phyloP scores from a whole-genome alignment of 2,113 vertebrate genomes.

The Glaucomys volans region DNA sequence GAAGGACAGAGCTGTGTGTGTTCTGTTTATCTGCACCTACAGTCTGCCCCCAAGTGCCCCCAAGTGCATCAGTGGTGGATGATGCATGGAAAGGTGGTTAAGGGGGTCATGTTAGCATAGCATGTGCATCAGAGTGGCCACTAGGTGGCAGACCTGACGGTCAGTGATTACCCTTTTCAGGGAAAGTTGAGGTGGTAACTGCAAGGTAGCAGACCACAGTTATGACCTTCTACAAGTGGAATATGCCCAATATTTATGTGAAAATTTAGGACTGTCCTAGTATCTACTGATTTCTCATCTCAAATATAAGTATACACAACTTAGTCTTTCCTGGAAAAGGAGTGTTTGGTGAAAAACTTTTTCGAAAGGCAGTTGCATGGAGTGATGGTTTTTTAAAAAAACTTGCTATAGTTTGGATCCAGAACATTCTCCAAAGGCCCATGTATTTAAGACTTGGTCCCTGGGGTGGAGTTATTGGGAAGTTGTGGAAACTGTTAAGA shows the following conservation, averaged over 20 bases:
- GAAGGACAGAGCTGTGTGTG: neutral
- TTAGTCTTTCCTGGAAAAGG: slow-evolving; percentile 6
- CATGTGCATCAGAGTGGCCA: slow-evolving; percentile 44
- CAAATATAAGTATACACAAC: neutral
- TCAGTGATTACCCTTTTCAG: neutral
- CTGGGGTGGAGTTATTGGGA: neutral
- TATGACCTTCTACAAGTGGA: neutral
- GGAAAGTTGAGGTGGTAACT: neutral
- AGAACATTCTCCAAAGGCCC: neutral
- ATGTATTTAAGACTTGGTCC: neutral
- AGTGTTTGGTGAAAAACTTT: neutral
- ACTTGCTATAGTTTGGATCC: neutral
- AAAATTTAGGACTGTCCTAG: neutral
- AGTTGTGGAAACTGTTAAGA: neutral
- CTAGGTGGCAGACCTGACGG: slow-evolving; percentile 70
- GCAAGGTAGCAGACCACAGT: neutral
- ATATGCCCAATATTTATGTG: slow-evolving; percentile 6
- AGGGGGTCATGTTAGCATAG: neutral
- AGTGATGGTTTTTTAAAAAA: neutral
- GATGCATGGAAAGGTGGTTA: neutral
- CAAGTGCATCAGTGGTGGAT: neutral
- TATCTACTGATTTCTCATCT: neutral
- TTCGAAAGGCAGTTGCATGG: neutral
- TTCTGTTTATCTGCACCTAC: neutral
- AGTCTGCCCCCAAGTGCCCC: neutral